phyloP scores from a whole-genome alignment of 2,797 vertebrate species.

The Typhlichthys eigenmanni region DNA sequence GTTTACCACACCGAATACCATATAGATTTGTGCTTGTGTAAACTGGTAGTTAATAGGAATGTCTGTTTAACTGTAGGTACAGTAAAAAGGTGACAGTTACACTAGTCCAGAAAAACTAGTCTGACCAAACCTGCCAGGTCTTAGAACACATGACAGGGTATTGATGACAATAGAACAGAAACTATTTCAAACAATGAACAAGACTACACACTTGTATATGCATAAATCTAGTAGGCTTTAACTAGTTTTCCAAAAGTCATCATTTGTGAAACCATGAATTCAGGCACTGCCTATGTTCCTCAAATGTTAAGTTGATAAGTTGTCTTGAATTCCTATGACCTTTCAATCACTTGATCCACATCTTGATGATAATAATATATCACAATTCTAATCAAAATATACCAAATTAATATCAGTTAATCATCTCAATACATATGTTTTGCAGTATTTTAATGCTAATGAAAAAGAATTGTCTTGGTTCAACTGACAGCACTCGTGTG shows the following conservation, averaged over 20 bases:
- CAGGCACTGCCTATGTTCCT: background rate
- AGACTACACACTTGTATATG: background rate
- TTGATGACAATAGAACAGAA: background rate
- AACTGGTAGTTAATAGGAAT: background rate
- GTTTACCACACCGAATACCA: too few species aligned
- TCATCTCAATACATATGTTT: background rate
- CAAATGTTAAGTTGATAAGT: too few species aligned
- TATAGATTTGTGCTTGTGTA: too few species aligned
- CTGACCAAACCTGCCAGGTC: slow-evolving; percentile 12
- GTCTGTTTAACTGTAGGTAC: background rate
- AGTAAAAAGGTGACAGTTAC: background rate
- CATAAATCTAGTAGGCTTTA: background rate
- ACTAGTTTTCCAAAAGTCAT: background rate
- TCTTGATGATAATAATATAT: too few species aligned
- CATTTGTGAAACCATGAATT: background rate
- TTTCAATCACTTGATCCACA: too few species aligned
- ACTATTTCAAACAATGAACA: background rate
- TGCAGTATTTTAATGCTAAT: background rate
- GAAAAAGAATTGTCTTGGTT: background rate
- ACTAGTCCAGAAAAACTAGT: slow-evolving; percentile 63
- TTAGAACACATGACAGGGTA: slow-evolving; percentile 11
- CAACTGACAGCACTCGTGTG: background rate
- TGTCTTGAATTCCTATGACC: too few species aligned
- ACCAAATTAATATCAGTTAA: background rate
- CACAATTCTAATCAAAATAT: too few species aligned